phyloP scores from a whole-genome alignment of 2,888 invertebrate species.

The Drosophila mettleri region DNA sequence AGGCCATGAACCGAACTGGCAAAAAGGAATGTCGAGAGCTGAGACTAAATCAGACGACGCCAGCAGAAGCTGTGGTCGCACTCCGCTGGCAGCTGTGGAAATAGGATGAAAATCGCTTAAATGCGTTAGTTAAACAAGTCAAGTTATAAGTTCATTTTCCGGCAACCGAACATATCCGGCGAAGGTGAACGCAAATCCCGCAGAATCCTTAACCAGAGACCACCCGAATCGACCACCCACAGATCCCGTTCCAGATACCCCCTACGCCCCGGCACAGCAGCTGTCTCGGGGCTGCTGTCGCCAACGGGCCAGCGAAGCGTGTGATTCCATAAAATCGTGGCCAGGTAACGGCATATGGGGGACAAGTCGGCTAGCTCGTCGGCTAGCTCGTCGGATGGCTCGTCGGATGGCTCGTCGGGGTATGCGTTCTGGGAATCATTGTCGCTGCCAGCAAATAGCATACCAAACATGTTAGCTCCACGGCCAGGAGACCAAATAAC shows the following conservation, averaged over 20 bases:
- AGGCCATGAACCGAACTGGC: constrained; percentile 5
- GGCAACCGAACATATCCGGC: constrained; percentile 76
- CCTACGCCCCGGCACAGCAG: background rate
- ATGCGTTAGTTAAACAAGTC: constrained; percentile 80
- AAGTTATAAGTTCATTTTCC: constrained; percentile 79
- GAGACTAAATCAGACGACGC: constrained; percentile 13
- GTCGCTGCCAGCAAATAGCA: constrained; percentile 57
- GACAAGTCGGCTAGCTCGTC: background rate
- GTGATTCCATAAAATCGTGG: constrained; percentile 75
- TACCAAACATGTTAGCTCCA: constrained; percentile 27
- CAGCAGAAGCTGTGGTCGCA: constrained; percentile 17
- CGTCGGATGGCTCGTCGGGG: background rate
- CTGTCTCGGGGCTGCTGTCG: constrained; percentile 41
- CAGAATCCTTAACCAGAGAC: constrained; percentile 3
- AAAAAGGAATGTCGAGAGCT: constrained; percentile 4
- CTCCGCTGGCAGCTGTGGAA: constrained; percentile 21
- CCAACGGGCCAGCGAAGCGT: constrained; percentile 66
- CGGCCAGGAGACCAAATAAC: constrained; percentile 49
- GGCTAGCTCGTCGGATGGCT: too few species aligned
- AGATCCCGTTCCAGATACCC: background rate
- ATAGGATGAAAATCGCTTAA: constrained; percentile 71
- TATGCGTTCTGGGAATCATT: constrained; percentile 62
- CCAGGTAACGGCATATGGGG: constrained; percentile 7
- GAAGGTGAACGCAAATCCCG: constrained; percentile 60
- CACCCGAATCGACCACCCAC: background rate